Percentiles rank a stretch among this genome's conserved stretches.
Conservation (phyloP, 2,888 invertebrate species). For the Campoplex nolae region DNA sequence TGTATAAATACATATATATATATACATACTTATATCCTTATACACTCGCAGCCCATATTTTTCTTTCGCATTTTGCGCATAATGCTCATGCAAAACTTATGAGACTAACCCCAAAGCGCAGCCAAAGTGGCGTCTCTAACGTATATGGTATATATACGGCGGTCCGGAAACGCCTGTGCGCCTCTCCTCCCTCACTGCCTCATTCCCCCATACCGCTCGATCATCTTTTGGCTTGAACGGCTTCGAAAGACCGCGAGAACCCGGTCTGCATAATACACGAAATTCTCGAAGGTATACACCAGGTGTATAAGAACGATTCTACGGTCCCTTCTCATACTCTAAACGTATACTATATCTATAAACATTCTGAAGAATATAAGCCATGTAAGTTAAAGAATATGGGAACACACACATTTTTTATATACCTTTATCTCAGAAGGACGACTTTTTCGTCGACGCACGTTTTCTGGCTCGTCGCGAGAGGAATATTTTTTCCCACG, state of each 20-base stretch:
- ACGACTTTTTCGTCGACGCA: conserved; percentile 44
- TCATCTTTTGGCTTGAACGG: conserved; percentile 65
- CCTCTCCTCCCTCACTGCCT: neutral
- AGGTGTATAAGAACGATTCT: conserved; percentile 53
- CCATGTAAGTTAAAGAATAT: conserved; percentile 10
- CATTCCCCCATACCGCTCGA: conserved; percentile 38
- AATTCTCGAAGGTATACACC: conserved; percentile 49
- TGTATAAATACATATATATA: neutral
- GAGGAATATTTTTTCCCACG: conserved; percentile 32
- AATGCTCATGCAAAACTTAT: conserved; percentile 63
- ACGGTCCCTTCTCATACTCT: conserved; percentile 18
- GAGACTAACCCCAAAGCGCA: conserved; percentile 32
- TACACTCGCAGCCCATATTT: conserved; percentile 55
- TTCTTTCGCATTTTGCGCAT: conserved; percentile 63
- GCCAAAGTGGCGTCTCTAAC: conserved; percentile 33
- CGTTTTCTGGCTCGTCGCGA: conserved; percentile 27
- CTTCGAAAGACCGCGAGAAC: conserved; percentile 59
- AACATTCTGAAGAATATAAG: conserved; percentile 1
- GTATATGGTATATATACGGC: conserved; percentile 37
- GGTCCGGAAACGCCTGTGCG: conserved; percentile 46
- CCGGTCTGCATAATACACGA: conserved; percentile 62
- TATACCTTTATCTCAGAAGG: conserved; percentile 16
- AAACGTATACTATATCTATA: conserved; percentile 19
- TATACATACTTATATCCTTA: neutral
- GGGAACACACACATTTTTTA: conserved; percentile 17